Percentiles rank a stretch among this genome's conserved stretches.
phyloP scores from a whole-genome alignment of 2,113 vertebrate species.

The rat (Rattus norvegicus) region GRCr8 NC_086038.1:11226501-11227000 shows the following conservation, averaged over 20 bases:
- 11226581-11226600: not conserved
- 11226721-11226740: not conserved
- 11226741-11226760: not conserved
- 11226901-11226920: not conserved
- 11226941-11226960: not conserved
- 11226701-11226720: not conserved
- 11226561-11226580: not conserved
- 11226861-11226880: not conserved
- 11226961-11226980: not conserved
- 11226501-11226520: not conserved
- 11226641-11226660: not conserved
- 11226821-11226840: not conserved
- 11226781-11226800: not conserved
- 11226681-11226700: not conserved
- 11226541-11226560: not conserved
- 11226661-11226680: not conserved
- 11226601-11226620: not conserved
- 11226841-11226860: not conserved
- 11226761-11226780: not conserved
- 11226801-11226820: not conserved
- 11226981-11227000: not conserved
- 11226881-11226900: fast-evolving
- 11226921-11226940: not conserved
- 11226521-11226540: not conserved
- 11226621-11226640: not conserved